Evolutionary conservation across 2,113 vertebrate genomes (phyloP).

Genomic region (Colaptes auratus): DNA sequence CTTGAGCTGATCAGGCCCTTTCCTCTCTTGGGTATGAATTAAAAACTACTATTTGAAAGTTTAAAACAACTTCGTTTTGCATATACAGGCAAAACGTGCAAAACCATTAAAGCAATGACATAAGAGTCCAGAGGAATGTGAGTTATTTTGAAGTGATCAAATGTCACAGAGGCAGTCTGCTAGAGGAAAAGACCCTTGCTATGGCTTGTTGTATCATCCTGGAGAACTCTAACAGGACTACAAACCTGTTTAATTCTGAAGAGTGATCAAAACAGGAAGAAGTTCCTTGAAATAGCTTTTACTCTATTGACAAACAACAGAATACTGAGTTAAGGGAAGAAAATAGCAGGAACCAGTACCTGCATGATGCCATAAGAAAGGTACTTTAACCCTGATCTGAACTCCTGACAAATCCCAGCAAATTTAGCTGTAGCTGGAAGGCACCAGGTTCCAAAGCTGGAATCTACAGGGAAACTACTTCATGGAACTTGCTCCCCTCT

Average conservation of each 20-base stretch:
- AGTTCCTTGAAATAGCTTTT: not conserved
- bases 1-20: not conserved
- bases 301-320: not conserved
- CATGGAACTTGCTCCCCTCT: not conserved
- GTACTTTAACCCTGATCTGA: not conserved
- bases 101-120: not conserved
- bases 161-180: not conserved
- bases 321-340: not conserved
- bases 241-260: not conserved
- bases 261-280: not conserved
- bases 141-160: not conserved
- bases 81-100: not conserved
- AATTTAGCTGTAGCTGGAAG: not conserved
- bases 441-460: not conserved
- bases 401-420: not conserved
- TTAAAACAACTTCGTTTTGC: not conserved
- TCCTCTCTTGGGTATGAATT: not conserved
- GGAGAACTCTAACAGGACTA: not conserved
- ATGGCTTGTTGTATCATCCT: not conserved
- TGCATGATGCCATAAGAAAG: not conserved
- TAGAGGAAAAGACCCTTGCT: not conserved
- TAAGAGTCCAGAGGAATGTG: not conserved
- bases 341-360: not conserved
- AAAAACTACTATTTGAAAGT: not conserved
- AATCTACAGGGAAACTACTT: not conserved